Evolutionary conservation across 2,797 vertebrate genomes (phyloP).

Genomic region (Phrynocephalus vlangalii): DNA sequence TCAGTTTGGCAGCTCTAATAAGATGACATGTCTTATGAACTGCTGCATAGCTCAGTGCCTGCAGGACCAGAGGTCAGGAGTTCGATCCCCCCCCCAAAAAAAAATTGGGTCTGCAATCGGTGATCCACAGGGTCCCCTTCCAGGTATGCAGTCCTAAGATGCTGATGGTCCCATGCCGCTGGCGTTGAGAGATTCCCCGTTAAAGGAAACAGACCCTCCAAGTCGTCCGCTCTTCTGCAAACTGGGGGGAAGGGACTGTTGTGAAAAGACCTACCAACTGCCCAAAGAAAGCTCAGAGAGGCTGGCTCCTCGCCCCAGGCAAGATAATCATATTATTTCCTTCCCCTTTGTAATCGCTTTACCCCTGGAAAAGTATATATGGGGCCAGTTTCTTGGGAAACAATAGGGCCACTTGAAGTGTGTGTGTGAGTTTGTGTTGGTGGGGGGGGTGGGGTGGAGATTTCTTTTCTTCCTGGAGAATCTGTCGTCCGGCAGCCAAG

Average conservation of each 20-base stretch:
- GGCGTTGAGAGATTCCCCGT: no score
- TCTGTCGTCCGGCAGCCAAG: constrained; percentile 14
- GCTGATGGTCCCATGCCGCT: no score
- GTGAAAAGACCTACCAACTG: constrained; percentile 29
- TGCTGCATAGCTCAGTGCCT: no score
- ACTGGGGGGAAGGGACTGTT: neutral
- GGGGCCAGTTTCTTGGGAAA: constrained; percentile 48
- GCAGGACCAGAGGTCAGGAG: no score
- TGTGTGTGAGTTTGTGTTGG: no score
- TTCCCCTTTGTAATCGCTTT: constrained; percentile 55
- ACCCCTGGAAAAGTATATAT: constrained; percentile 52
- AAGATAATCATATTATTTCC: constrained; percentile 21
- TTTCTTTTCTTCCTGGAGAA: constrained; percentile 52
- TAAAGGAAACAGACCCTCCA: neutral
- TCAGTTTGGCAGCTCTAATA: no score
- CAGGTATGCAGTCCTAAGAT: no score
- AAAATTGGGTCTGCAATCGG: no score
- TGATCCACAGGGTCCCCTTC: no score
- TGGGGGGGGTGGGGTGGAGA: neutral
- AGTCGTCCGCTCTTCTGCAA: no score
- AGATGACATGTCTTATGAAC: no score
- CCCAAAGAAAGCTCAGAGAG: neutral
- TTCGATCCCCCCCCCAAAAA: no score
- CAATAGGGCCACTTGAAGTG: neutral
- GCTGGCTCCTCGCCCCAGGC: constrained; percentile 29